A percentile compares a stretch with the other conserved stretches of the same genome.
phyloP scores from a whole-genome alignment of 2,797 vertebrate genomes.

The Gephyroberyx darwinii region DNA sequence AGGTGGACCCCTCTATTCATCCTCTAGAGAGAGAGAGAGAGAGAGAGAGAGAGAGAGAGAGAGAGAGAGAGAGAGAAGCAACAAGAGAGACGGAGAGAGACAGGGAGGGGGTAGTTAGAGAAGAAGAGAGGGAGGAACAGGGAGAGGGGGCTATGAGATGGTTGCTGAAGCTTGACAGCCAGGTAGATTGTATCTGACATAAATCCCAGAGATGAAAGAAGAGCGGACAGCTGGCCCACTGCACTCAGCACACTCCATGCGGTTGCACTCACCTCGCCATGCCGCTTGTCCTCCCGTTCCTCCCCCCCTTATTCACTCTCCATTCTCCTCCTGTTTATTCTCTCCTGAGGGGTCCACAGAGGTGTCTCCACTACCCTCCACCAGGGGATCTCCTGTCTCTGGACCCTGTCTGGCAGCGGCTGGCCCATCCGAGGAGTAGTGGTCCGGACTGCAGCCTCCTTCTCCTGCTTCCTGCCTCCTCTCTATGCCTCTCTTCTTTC shows the following conservation, averaged over 20 bases:
- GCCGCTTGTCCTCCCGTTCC: constrained; percentile 52
- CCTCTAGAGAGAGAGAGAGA: constrained; percentile 59
- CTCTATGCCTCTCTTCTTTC: constrained; percentile 45
- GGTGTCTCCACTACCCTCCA: constrained; percentile 72
- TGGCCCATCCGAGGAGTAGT: constrained; percentile 36
- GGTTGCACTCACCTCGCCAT: constrained; percentile 83
- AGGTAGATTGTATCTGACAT: constrained; percentile 79
- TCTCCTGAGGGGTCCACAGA: constrained; percentile 58
- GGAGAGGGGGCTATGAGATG: constrained; percentile 57
- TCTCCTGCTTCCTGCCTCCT: constrained; percentile 33
- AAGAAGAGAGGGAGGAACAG: constrained; percentile 45
- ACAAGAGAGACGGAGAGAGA: background rate
- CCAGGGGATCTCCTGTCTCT: constrained; percentile 63
- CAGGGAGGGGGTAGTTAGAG: constrained; percentile 22
- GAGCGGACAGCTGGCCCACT: constrained; percentile 81
- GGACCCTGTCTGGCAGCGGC: constrained; percentile 47
- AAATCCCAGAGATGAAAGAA: constrained; percentile 81
- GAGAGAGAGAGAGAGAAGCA: constrained; percentile 21
- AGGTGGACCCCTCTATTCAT: constrained; percentile 59
- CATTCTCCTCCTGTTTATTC: constrained; percentile 61
- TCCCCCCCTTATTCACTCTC: constrained; percentile 26
- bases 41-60: constrained; percentile 4
- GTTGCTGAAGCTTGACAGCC: constrained; percentile 72
- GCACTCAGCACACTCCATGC: constrained; percentile 73
- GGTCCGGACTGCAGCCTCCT: constrained; percentile 55